Percentiles rank a stretch among this genome's conserved stretches.
Conservation (phyloP, 2,113 vertebrate genomes). For the Petroica traversi region DNA sequence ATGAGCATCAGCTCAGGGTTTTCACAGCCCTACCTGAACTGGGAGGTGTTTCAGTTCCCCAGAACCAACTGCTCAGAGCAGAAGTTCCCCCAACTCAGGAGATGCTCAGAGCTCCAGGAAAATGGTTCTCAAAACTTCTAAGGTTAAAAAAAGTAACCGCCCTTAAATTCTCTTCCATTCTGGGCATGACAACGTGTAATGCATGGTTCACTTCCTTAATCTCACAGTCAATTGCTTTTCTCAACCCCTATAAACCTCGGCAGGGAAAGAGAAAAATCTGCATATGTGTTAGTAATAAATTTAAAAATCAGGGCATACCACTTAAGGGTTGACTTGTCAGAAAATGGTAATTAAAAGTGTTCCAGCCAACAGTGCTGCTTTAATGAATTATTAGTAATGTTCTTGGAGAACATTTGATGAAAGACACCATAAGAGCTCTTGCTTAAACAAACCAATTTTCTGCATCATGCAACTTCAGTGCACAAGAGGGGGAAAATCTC, state of each 20-base stretch:
- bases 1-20: not conserved
- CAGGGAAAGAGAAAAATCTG: not conserved
- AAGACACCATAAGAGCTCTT: not conserved
- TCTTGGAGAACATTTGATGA: not conserved
- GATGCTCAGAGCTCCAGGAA: not conserved
- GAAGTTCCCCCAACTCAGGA: not conserved
- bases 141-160: not conserved
- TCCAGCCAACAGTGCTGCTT: conserved; percentile 41
- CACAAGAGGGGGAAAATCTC: not conserved
- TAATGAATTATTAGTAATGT: conserved; percentile 59
- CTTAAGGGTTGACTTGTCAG: conserved; percentile 45
- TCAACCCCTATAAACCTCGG: not conserved
- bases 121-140: not conserved
- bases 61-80: not conserved
- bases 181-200: not conserved
- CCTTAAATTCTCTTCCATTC: not conserved
- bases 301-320: conserved; percentile 33
- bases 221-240: not conserved
- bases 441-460: conserved; percentile 47
- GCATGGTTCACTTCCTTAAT: not conserved
- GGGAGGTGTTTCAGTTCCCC: not conserved
- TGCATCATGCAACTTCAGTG: not conserved
- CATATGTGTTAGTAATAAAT: not conserved
- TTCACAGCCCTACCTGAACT: not conserved
- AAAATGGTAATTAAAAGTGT: conserved; percentile 49